Base-by-base conservation (phyloP, 1,140 invertebrate genomes). In the Amphibalanus amphitrite region DNA sequence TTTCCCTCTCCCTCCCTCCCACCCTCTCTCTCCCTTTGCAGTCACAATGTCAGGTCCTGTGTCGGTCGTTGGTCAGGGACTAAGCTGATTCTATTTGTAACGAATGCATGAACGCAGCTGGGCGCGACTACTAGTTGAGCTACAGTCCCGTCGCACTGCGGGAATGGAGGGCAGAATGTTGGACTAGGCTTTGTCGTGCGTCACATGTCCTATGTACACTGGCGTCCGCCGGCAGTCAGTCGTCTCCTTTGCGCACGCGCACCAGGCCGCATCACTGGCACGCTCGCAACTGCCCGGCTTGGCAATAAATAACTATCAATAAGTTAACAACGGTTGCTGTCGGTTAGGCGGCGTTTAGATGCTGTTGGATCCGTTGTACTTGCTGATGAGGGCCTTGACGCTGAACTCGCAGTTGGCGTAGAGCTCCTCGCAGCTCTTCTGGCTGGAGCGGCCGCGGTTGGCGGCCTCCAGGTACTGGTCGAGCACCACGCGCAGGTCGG, bases 401-500 rank as follows among this genome's bases (percentile, higher is more conserved):
- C 76, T 77, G 72, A 78, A 78, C 40, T 77, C 73, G 74, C 78
- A 78, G 23, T 74, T 71, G 68, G 71, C 73, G 64, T 74, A 78
- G 33, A 78, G 71, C 15, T 77, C 73, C n/a, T 74, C 75, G 71
- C 78, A 78, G 69, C 77, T 76, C 67, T 76, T 76, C 47, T 76
- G 73, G 17, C 74, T 64, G 29, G 70, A 75, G 26, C 76, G 70
- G 26, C 77, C 78, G 29, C 75, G 73, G 67, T 77, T 75, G 8
- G 76, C 77, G n/a, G 77, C 78, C 47, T 78, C 76, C 67, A 75
- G 71, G 71, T 77, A 78, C 67, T 78, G 75, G 33, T 75, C 73
- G 25, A 78, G 67, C 26, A 77, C 29, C 17, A 74, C 71, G 70
- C 75, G 73, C 47, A 78, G 71, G 65, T 74, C 74, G 23, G 74